Evolutionary conservation across 2,888 invertebrate genomes (phyloP).

Genomic region (Vannuccia rotundouncinata): DNA sequence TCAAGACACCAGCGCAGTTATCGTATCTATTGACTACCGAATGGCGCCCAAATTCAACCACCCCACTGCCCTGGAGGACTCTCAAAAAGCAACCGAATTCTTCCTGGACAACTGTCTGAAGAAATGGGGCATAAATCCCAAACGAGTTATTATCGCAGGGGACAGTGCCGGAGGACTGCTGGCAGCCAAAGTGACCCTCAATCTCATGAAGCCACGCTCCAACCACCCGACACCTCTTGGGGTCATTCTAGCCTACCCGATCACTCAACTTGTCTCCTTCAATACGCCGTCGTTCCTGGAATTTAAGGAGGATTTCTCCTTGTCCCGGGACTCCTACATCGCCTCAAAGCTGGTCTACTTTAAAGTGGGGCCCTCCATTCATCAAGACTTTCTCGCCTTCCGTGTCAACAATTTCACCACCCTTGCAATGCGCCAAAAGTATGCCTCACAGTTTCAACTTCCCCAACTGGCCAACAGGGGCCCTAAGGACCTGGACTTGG

Average conservation of each 20-base stretch:
- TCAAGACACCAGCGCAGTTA: not conserved
- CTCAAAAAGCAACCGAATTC: not conserved
- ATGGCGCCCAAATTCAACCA: not conserved
- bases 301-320: slow-evolving; percentile 40
- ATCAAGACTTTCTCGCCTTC: not conserved
- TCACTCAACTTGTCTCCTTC: slow-evolving; percentile 38
- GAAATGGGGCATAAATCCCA: not conserved
- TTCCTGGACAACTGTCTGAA: slow-evolving; percentile 8
- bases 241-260: slow-evolving; percentile 42
- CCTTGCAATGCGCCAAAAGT: not conserved
- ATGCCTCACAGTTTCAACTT: not conserved
- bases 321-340: slow-evolving; percentile 42
- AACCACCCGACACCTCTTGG: slow-evolving; percentile 27
- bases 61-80: slow-evolving; percentile 16
- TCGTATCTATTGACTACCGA: slow-evolving; percentile 1
- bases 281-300: slow-evolving; percentile 42
- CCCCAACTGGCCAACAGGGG: not conserved
- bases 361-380: slow-evolving; percentile 32
- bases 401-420: not conserved
- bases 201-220: slow-evolving; percentile 38
- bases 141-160: not conserved
- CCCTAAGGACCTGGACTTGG: slow-evolving; percentile 34
- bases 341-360: slow-evolving; percentile 40
- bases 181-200: slow-evolving; percentile 43
- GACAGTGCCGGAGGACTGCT: slow-evolving; percentile 31